phyloP scores from a whole-genome alignment of 1,140 invertebrate species.

The Mizuhopecten yessoensis region DNA sequence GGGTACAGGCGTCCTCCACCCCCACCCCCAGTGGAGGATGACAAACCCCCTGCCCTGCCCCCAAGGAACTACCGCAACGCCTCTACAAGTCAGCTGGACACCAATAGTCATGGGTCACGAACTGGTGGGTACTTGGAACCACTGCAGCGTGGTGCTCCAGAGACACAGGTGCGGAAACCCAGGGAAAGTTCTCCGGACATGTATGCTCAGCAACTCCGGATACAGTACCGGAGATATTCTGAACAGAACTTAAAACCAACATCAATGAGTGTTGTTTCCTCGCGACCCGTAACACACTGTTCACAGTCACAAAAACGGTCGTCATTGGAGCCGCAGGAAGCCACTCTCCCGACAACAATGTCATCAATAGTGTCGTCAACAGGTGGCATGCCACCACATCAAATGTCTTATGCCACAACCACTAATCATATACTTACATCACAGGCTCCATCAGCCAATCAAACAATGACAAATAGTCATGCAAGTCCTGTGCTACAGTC shows the following conservation, averaged over 20 bases:
- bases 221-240: constrained; percentile 70
- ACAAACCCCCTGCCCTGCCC: constrained; percentile 73
- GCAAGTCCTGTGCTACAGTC: background rate
- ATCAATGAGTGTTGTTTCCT: constrained; percentile 56
- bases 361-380: background rate
- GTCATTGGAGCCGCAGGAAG: constrained; percentile 69
- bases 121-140: constrained; percentile 41
- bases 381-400: background rate
- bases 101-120: background rate
- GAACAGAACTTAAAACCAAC: constrained; percentile 61
- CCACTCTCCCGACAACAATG: constrained; percentile 61
- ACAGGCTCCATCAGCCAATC: background rate
- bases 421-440: background rate
- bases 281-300: constrained; percentile 50
- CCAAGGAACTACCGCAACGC: constrained; percentile 70
- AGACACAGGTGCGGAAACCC: constrained; percentile 67
- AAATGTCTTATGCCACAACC: background rate
- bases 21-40: constrained; percentile 70
- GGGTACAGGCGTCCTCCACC: constrained; percentile 70
- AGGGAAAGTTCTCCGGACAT: constrained; percentile 64
- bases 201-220: constrained; percentile 74
- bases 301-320: constrained; percentile 75
- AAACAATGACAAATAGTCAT: constrained; percentile 20
- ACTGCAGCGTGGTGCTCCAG: constrained; percentile 55
- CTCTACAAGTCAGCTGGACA: constrained; percentile 59